Evolutionary conservation across 30 jellyfish, hydroid and myxozoan genomes (phyloP).

Genomic region (Hydractinia symbiolongicarpus): DNA sequence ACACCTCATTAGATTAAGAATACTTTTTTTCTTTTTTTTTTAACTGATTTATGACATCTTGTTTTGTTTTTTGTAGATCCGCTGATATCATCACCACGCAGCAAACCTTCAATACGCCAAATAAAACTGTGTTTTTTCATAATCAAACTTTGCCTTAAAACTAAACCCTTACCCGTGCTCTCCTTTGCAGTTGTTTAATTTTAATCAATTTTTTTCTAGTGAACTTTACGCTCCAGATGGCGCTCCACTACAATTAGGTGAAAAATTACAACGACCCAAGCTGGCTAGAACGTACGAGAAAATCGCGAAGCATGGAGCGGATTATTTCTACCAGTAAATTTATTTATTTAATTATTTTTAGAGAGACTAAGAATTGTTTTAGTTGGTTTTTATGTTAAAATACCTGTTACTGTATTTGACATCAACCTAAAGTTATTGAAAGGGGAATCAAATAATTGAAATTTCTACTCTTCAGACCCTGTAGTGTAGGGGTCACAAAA

Average conservation of each 20-base stretch:
- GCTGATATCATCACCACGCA: too few relatives aligned
- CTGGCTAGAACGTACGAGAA: constrained; percentile 88
- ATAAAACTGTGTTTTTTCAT: background rate
- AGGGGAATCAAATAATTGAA: too few relatives aligned
- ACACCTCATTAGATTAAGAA: too few relatives aligned
- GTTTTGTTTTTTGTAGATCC: too few relatives aligned
- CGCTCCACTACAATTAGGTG: constrained; percentile 65
- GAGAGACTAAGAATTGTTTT: background rate
- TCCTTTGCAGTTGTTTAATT: background rate
- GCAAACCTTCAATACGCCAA: background rate
- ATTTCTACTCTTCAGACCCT: too few relatives aligned
- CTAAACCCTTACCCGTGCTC: background rate
- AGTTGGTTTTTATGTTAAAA: background rate
- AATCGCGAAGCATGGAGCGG: constrained; percentile 93
- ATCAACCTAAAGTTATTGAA: too few relatives aligned
- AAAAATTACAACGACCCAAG: constrained; percentile 76
- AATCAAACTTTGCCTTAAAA: too few relatives aligned
- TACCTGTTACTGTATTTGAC: too few relatives aligned
- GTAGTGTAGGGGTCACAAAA: too few relatives aligned
- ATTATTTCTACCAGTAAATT: constrained; percentile 85
- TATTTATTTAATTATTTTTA: background rate
- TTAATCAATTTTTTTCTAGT: constrained; percentile 36
- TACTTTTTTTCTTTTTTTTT: too few relatives aligned
- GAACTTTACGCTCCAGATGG: constrained; percentile 99
- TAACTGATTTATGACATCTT: too few relatives aligned